phyloP scores from a whole-genome alignment of 1,140 invertebrate species.

The Reticulitermes speratus region DNA sequence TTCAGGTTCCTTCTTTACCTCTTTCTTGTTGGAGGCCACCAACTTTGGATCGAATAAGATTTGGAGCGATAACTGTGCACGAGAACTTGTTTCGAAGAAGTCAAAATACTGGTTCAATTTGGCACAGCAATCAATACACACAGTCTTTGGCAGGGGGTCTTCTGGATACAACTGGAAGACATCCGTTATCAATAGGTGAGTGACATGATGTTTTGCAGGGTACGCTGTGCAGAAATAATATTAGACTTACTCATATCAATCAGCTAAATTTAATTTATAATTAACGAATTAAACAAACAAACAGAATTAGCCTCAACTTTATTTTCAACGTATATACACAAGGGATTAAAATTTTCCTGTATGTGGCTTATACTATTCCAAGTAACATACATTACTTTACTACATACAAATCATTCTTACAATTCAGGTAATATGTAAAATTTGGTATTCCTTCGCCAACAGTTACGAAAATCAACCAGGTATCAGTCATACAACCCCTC shows the following conservation, averaged over 20 bases:
- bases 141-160: constrained; percentile 30
- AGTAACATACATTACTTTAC: too few species aligned
- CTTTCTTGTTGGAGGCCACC: neutral
- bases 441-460: too few species aligned
- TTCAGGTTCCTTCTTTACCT: constrained; percentile 27
- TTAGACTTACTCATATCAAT: neutral
- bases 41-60: constrained; percentile 30
- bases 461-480: too few species aligned
- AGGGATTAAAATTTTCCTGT: neutral
- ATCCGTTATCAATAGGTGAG: neutral
- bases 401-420: too few species aligned
- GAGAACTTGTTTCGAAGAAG: constrained; percentile 31
- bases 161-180: constrained; percentile 31
- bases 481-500: too few species aligned
- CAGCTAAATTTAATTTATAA: neutral
- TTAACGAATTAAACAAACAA: neutral
- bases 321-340: neutral
- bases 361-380: too few species aligned
- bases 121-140: constrained; percentile 31
- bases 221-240: neutral
- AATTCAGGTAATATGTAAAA: too few species aligned
- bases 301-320: neutral
- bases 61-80: constrained; percentile 30
- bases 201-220: neutral
- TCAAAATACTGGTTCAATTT: constrained; percentile 34